Evolutionary conservation across 37 sponge, comb jelly and placozoan species (phyloP).

Genomic region (Chondrilla cf. caribensis): DNA sequence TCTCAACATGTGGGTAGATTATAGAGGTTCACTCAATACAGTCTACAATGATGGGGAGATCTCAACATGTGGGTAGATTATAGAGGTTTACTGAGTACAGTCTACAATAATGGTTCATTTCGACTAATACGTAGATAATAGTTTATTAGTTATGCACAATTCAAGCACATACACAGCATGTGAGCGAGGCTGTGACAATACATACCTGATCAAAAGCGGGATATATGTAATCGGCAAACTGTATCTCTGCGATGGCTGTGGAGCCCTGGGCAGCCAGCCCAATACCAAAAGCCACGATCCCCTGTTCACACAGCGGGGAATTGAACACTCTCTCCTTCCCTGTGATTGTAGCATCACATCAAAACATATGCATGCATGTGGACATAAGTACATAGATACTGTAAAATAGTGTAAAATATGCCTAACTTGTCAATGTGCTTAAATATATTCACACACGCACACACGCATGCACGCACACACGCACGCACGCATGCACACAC

Average conservation of each 20-base stretch:
- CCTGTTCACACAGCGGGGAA: slow-evolving; percentile 94
- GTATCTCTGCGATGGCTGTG: slow-evolving; percentile 98
- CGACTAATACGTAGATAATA: no score
- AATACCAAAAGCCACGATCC: slow-evolving; percentile 93
- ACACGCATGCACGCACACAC: slow-evolving; percentile 17
- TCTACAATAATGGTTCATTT: no score
- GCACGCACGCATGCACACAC: slow-evolving; percentile 20
- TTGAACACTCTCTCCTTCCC: slow-evolving; percentile 91
- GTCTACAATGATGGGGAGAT: no score
- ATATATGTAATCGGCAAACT: slow-evolving; percentile 98
- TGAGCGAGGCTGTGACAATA: no score
- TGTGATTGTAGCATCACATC: not conserved
- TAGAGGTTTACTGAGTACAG: no score
- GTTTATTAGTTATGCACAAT: no score
- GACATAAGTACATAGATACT: slow-evolving; percentile 2
- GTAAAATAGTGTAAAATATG: not conserved
- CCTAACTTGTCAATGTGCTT: no score
- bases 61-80: no score
- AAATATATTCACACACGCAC: not conserved
- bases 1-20: no score
- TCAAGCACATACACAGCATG: no score
- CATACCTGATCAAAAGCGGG: slow-evolving; percentile 97
- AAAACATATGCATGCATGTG: not conserved
- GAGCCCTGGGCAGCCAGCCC: slow-evolving; percentile 88
- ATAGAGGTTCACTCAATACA: no score